Percentiles rank a stretch among this genome's conserved stretches.
Conservation (phyloP, 2,797 vertebrate genomes). For the Cryptoprocta ferox region DNA sequence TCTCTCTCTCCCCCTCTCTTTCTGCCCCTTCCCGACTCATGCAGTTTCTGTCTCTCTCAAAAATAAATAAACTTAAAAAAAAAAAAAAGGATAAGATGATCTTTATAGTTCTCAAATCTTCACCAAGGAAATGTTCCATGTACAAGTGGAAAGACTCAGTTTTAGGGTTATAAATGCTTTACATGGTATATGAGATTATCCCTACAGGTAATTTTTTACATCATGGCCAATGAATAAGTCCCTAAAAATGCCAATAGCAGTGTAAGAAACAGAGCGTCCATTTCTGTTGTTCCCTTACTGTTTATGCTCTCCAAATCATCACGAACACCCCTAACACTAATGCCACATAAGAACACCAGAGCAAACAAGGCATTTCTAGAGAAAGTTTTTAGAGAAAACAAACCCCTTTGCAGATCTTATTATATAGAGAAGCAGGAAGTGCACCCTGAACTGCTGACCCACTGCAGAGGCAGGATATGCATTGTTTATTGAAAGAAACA, state of each 20-base stretch:
- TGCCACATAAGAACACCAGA: background rate
- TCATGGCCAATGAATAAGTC: background rate
- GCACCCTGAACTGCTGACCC: background rate
- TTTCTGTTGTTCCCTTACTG: background rate
- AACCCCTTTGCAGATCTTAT: background rate
- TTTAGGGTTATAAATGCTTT: background rate
- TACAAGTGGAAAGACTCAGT: background rate
- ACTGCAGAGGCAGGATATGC: background rate
- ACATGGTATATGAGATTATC: background rate
- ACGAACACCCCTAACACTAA: background rate
- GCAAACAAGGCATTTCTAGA: background rate
- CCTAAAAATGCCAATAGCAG: background rate
- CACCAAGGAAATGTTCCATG: background rate
- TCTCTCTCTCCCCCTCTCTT: no score
- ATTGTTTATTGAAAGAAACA: background rate
- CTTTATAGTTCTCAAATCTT: background rate
- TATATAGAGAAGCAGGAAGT: background rate
- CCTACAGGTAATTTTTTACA: background rate
- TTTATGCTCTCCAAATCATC: background rate
- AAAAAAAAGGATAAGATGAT: background rate
- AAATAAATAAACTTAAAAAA: no score
- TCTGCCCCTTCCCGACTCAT: no score
- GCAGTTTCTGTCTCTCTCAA: no score
- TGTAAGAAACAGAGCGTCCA: background rate
- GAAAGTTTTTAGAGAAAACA: constrained; percentile 14